A percentile compares a stretch with the other conserved stretches of the same genome.
Evolutionary conservation across 2,888 invertebrate genomes (phyloP).

Genomic region (Caenorhabditis becei): DNA sequence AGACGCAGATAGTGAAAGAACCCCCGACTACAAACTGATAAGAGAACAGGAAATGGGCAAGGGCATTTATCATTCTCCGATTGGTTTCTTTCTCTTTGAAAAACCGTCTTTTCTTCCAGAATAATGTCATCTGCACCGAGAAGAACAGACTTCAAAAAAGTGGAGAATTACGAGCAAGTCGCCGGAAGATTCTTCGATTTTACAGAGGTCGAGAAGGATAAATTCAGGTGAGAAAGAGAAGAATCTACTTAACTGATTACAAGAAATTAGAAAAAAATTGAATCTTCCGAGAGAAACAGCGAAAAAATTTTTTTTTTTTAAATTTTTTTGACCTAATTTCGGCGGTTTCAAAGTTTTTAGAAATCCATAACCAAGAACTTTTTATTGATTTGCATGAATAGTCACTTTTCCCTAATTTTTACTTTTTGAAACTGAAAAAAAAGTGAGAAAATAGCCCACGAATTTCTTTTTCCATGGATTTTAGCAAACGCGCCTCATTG

Average conservation of each 20-base stretch:
- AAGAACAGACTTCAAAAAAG: constrained; percentile 51
- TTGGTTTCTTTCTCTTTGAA: neutral
- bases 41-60: neutral
- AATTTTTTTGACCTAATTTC: constrained; percentile 1
- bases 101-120: constrained; percentile 15
- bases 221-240: constrained; percentile 55
- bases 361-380: too few species aligned
- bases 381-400: too few species aligned
- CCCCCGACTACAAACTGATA: neutral
- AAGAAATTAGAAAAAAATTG: too few species aligned
- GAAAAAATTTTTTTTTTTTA: constrained; percentile 9
- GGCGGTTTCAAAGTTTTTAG: neutral
- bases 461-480: too few species aligned
- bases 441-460: too few species aligned
- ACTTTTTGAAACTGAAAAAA: too few species aligned
- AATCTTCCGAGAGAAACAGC: neutral
- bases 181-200: constrained; percentile 65
- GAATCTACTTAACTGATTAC: neutral
- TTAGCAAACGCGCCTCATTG: too few species aligned
- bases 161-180: constrained; percentile 58
- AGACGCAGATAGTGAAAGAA: constrained; percentile 1
- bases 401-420: too few species aligned
- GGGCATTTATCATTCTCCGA: too few species aligned
- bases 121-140: constrained; percentile 37
- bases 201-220: constrained; percentile 57